Evolutionary conservation across 2,888 invertebrate species (phyloP).

Genomic region (Rhagophthalmus giganteus): DNA sequence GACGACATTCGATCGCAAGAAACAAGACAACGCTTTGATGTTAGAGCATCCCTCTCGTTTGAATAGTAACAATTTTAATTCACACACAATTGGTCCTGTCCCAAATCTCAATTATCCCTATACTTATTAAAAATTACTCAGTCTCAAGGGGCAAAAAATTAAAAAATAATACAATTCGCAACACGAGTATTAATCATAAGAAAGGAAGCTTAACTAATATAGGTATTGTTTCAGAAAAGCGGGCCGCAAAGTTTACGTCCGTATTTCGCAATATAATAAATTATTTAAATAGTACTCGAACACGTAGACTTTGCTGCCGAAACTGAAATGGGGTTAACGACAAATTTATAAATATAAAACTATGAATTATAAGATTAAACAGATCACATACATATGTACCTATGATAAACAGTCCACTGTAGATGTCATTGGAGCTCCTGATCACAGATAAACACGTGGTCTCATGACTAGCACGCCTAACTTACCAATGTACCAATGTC

Average conservation of each 20-base stretch:
- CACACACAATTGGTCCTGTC: slow-evolving; percentile 44
- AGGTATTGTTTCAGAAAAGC: not conserved
- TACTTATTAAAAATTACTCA: slow-evolving; percentile 51
- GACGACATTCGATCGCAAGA: no score
- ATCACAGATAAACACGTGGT: slow-evolving; percentile 57
- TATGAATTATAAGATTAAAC: slow-evolving; percentile 41
- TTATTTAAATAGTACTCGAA: slow-evolving; percentile 14
- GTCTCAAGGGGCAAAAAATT: slow-evolving; percentile 56
- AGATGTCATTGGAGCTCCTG: slow-evolving; percentile 53
- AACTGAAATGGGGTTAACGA: slow-evolving; percentile 23
- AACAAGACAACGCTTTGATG: slow-evolving; percentile 10
- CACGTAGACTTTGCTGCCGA: slow-evolving; percentile 14
- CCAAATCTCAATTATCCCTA: slow-evolving; percentile 43
- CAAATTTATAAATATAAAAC: slow-evolving; percentile 34
- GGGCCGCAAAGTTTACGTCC: not conserved
- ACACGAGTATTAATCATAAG: slow-evolving; percentile 46
- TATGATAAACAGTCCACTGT: slow-evolving; percentile 49
- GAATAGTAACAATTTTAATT: slow-evolving; percentile 17
- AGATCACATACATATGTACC: slow-evolving; percentile 49
- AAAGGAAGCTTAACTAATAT: slow-evolving; percentile 44
- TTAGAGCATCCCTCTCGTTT: slow-evolving; percentile 35
- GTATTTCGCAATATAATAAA: slow-evolving; percentile 9
- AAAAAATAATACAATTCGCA: slow-evolving; percentile 49
- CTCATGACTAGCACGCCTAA: slow-evolving; percentile 55
- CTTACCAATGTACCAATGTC: slow-evolving; percentile 47